These are phyloP conservation scores for Cephus spinipes DNA, from an alignment of 2,888 invertebrate genomes.

Conservation along the genomic window DNA sequence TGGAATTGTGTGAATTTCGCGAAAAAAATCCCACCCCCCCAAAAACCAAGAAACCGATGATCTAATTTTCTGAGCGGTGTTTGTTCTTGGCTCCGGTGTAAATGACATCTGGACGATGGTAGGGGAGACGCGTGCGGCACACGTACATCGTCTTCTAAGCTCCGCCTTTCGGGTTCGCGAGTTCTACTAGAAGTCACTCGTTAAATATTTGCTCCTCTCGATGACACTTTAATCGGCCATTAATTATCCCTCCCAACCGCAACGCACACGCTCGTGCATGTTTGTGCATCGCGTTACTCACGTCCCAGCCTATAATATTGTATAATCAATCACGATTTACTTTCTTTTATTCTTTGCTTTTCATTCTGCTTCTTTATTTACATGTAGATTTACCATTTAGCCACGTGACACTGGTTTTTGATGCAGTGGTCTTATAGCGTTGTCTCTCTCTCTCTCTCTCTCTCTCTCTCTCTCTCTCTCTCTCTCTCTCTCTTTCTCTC, in stretches of 20 bases:
- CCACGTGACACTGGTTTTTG: not conserved
- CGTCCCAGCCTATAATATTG: not conserved
- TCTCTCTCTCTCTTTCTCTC: too few species aligned
- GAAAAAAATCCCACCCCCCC: too few species aligned
- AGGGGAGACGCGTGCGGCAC: not conserved
- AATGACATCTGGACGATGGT: not conserved
- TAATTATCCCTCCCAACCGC: constrained; percentile 30
- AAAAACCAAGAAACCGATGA: not conserved
- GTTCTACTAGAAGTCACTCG: constrained; percentile 30
- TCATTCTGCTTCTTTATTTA: not conserved
- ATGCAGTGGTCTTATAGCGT: not conserved
- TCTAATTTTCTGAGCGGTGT: not conserved
- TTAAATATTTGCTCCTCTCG: constrained; percentile 41
- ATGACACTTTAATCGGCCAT: constrained; percentile 36
- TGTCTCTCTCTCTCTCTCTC: not conserved
- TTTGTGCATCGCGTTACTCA: not conserved
- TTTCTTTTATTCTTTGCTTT: not conserved
- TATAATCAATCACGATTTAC: not conserved
- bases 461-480: too few species aligned
- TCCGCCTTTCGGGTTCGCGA: not conserved
- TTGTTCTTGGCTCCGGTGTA: not conserved
- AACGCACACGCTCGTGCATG: not conserved
- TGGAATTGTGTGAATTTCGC: not conserved
- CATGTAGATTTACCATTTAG: not conserved
- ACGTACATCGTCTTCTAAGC: not conserved